Evolutionary conservation across 2,113 vertebrate genomes (phyloP), one percentile per base, ranked within the genome.

Genomic region (Bos indicus): DNA sequence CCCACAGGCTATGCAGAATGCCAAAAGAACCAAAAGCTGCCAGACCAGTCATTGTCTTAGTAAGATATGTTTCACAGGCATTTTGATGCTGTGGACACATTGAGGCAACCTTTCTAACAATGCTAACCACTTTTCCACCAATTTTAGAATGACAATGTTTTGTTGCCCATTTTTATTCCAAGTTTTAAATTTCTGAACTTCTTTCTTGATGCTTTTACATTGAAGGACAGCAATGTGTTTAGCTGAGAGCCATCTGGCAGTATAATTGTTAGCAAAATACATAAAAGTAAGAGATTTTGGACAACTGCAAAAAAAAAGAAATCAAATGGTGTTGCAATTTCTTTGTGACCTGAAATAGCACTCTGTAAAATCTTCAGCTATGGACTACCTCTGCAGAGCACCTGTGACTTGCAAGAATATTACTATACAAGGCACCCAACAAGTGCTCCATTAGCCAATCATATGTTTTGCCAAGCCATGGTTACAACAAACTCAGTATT

Each of bases 151-250:
- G 62, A 36, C 78, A 82, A 15, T 36, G 5, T 12, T 83, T 67
- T 62, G 7, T 88, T 83, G 52, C 23, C 62, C 71, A 30, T 90
- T 95, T 97, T 85, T 74, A 81, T 86, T 64, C 15, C 28, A 91
- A 89, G 16, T 91, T 89, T 94, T 46, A 77, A 43, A 90, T 82
- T 90, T 95, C 30, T 71, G 80, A 95, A 67, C 26, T 94, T 94
- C 25, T 16, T 90, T 95, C n/a, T n/a, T 62, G 26, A 59, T n/a
- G 11, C 23, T 96, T 88, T 85, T 59, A 87, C 90, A 64, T 13
- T 51, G 36, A 62, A 85, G 57, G 43, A 86, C 8, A 36, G 4
- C n/a, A 13, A 64, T 25, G 23, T 81, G 3, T 54, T 89, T 51
- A 85, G 64, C 21, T 52, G 40, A 88, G 33, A 80, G 71, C 33